These are phyloP conservation scores for Trisateles emortualis DNA, from an alignment of 2,888 invertebrate genomes.

Conservation along the genomic window DNA sequence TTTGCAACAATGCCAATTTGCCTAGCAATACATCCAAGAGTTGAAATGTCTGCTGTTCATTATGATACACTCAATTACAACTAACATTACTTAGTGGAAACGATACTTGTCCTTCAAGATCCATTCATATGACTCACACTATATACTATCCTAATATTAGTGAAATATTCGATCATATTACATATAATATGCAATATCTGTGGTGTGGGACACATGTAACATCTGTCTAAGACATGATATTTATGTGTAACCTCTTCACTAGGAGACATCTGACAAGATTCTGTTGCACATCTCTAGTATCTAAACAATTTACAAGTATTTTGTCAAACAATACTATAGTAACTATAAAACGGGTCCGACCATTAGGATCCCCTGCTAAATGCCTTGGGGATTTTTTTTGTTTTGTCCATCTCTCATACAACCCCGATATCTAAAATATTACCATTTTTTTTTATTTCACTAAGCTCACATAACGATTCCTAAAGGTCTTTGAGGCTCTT, in stretches of 20 bases:
- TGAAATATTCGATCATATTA: slow-evolving; percentile 5
- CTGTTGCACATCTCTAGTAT: slow-evolving; percentile 12
- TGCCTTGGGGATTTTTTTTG: neutral
- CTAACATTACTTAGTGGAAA: no score
- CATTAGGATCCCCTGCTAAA: neutral
- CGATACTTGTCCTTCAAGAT: no score
- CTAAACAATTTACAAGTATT: slow-evolving; percentile 17
- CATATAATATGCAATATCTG: neutral
- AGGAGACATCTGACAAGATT: slow-evolving; percentile 25
- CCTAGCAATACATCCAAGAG: no score
- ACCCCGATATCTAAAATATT: no score
- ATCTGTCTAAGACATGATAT: no score
- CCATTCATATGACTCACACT: no score
- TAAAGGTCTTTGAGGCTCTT: no score
- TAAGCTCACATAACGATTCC: no score
- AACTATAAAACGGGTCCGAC: slow-evolving; percentile 7
- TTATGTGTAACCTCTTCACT: neutral
- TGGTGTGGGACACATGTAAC: neutral
- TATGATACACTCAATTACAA: no score
- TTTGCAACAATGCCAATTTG: no score
- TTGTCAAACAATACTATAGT: slow-evolving; percentile 22
- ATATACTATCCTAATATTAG: slow-evolving; percentile 6
- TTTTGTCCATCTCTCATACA: neutral
- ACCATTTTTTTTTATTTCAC: no score
- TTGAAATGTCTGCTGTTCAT: no score